Base-by-base conservation (phyloP, 1,140 invertebrate species). In the Lepidurus couesii region DNA sequence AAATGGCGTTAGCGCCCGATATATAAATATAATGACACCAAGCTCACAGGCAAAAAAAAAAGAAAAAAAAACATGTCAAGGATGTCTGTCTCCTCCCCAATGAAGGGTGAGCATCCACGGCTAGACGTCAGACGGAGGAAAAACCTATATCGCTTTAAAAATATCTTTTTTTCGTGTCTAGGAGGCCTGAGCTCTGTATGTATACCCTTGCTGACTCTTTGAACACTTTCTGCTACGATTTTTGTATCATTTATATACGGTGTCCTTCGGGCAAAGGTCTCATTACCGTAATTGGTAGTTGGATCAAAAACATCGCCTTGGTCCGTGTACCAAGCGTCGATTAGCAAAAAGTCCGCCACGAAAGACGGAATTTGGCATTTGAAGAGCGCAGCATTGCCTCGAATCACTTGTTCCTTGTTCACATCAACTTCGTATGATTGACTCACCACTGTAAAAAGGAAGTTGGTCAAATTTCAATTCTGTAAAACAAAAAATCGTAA, bases 321-420 rank as follows among this genome's bases (percentile, higher is more conserved):
- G 85, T 93, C 91, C 78, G 92, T 93, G 80, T 92, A 91, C 96
- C 96, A 98, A 8, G 92, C 92, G 42, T 94, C 88, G 80, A 97
- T 92, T 81, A 89, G 90, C 42, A 98, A 92, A 86, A 96, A 97
- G 86, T 97, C 94, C 73, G 93, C 92, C 74, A 97, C 93, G 85
- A 95, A 97, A 73, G 92, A 94, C 24, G 95, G 95, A 81, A 97
- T 92, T 82, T 92, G 91, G 86, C 95, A 98, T 86, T 95, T 95
- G 82, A 98, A 87, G 79, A 97, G 91, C 76, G 93, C 95, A 74
- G 94, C 92, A 86, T 96, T 96, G 78, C 94, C 94, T 80, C 92
- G 88, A 82, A 96, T 96, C 24, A 92, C 94, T 86, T 95, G 96
- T 82, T 95, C 94, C 86, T 95, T 95, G 86, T 95, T 93, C 74